These are phyloP conservation scores for Cataglyphis albicans DNA, from an alignment of 2,888 invertebrate genomes.

Conservation along the genomic window DNA sequence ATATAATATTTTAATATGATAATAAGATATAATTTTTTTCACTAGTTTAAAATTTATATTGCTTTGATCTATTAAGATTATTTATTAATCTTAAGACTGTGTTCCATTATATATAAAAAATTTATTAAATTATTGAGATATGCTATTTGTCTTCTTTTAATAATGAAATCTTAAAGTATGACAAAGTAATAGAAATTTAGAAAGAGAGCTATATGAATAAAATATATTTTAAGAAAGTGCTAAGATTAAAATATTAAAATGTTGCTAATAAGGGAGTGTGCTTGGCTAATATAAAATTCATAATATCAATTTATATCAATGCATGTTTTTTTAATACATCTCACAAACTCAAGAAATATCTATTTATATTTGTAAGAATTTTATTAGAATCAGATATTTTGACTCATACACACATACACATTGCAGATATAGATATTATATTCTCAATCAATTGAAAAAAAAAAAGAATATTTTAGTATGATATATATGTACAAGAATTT, in stretches of 20 bases:
- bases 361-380: conserved; percentile 18
- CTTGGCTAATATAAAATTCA: conserved; percentile 2
- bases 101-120: neutral
- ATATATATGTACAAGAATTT: neutral
- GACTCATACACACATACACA: neutral
- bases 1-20: neutral
- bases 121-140: conserved; percentile 33
- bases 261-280: neutral
- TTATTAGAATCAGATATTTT: neutral
- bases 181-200: neutral
- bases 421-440: neutral
- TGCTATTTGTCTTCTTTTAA: neutral
- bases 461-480: neutral
- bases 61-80: neutral
- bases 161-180: conserved; percentile 1
- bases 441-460: neutral
- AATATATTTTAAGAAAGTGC: conserved; percentile 4
- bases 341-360: neutral
- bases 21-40: neutral
- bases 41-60: neutral
- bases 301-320: conserved; percentile 18
- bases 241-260: conserved; percentile 40
- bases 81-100: neutral
- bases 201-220: neutral
- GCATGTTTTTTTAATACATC: conserved; percentile 17